Conservation (phyloP, 2,797 vertebrate genomes). For the Masticophis lateralis region DNA sequence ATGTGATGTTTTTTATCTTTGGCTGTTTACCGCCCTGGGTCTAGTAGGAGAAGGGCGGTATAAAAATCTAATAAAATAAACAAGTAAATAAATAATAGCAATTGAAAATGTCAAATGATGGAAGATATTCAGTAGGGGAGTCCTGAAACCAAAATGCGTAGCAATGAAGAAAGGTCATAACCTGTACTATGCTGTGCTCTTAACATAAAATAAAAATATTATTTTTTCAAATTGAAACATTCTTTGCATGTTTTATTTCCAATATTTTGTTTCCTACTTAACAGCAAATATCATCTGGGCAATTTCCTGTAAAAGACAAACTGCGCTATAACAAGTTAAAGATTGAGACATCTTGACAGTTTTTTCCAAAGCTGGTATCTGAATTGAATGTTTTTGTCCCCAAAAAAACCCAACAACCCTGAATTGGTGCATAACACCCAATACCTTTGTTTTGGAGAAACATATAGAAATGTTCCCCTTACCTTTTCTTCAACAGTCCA, state of each 20-base stretch:
- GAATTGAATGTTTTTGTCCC: neutral
- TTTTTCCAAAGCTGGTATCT: neutral
- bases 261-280: neutral
- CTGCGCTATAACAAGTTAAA: neutral
- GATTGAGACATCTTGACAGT: constrained; percentile 7
- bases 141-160: neutral
- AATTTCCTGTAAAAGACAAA: neutral
- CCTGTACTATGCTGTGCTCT: neutral
- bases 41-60: no score
- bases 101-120: neutral
- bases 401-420: neutral
- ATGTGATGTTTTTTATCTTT: no score
- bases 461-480: constrained; percentile 53
- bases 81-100: neutral
- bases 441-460: constrained; percentile 16
- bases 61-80: no score
- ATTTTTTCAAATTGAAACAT: neutral
- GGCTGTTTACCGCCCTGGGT: no score
- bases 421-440: constrained; percentile 56
- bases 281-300: neutral
- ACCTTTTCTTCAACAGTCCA: constrained; percentile 61
- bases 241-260: neutral
- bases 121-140: neutral
- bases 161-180: neutral
- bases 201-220: neutral